phyloP scores from a whole-genome alignment of 1,140 invertebrate genomes.

The Microplitis mediator region DNA sequence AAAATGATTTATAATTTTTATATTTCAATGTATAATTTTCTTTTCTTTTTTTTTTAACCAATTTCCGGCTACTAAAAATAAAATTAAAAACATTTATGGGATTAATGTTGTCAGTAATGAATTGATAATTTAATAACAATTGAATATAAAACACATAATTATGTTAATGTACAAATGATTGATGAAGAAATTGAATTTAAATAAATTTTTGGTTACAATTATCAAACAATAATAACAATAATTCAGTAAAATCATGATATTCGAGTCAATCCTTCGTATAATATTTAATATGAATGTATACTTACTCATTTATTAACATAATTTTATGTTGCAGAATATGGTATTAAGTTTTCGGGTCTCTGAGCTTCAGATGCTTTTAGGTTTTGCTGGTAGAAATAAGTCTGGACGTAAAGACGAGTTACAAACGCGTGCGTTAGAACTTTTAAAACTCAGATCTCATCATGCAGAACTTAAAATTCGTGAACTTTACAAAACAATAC shows the following conservation, averaged over 20 bases:
- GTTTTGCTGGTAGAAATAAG: conserved; percentile 84
- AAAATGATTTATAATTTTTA: too few relatives aligned
- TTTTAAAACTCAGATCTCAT: conserved; percentile 74
- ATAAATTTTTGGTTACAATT: too few relatives aligned
- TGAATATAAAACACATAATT: too few relatives aligned
- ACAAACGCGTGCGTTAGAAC: conserved; percentile 77
- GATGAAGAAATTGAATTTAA: background rate
- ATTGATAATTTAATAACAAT: too few relatives aligned
- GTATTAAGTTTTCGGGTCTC: conserved; percentile 83
- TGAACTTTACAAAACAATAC: conserved; percentile 78
- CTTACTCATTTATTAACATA: conserved; percentile 5
- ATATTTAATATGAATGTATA: background rate
- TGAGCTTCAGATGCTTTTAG: conserved; percentile 83
- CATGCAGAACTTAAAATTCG: conserved; percentile 79
- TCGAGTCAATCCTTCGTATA: background rate
- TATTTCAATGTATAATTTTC: too few relatives aligned
- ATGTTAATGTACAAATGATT: background rate
- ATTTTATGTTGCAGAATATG: conserved; percentile 72
- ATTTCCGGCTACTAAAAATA: background rate
- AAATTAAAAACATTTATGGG: background rate
- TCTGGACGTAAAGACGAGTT: conserved; percentile 87
- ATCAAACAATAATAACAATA: too few relatives aligned
- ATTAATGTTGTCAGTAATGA: too few relatives aligned
- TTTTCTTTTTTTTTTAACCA: background rate
- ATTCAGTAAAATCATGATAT: background rate